Evolutionary conservation across 2,797 vertebrate genomes (phyloP), one percentile per base, ranked within the genome.

Genomic region (Acipenser ruthenus): DNA sequence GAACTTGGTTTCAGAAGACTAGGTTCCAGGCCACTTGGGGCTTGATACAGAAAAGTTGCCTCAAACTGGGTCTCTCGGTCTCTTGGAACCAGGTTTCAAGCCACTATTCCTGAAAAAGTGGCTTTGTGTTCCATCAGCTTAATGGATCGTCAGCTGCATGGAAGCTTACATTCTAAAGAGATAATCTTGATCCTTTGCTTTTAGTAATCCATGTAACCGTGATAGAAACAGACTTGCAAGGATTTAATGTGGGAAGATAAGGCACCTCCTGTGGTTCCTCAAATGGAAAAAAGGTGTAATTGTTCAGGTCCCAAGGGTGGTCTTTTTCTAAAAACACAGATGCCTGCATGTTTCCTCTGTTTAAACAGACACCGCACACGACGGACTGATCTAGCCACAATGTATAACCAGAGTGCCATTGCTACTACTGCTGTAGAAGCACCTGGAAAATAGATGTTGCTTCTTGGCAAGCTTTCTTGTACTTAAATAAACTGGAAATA

Each of bases 301-400:
- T 55, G 10, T 10, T 47, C 2, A 49, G 6, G 55, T 67, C 69
- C 50, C 65, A 7, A 23, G 65, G 51, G 65, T 61, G 8, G 50
- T 10, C 56, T 18, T 49, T 18, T 5, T 56, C 15, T 18, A 18
- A 53, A 55, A 55, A 55, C 9, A 55, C 9, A 9, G 52, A 55
- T 6, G 52, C 9, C 52, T 55, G 52, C n/a, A 37, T 62, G 2
- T 47, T 37, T 10, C 18, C 11, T 6, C 7, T 58, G 55, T 58
- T 58, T 58, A 58, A 58, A 58, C 10, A 58, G 55, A 10, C 12
- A 11, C 13, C 6, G 12, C 7, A 58, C 10, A 11, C 13, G 11
- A 58, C 12, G 12, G 12, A 11, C 55, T 58, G 55, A 58, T 58
- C 6, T 58, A 12, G 12, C 55, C 12, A 58, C 6, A 12, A 58